A percentile compares a stretch with the other conserved stretches of the same genome.
phyloP scores from a whole-genome alignment of 2,797 vertebrate species.

The Zalophus californianus region DNA sequence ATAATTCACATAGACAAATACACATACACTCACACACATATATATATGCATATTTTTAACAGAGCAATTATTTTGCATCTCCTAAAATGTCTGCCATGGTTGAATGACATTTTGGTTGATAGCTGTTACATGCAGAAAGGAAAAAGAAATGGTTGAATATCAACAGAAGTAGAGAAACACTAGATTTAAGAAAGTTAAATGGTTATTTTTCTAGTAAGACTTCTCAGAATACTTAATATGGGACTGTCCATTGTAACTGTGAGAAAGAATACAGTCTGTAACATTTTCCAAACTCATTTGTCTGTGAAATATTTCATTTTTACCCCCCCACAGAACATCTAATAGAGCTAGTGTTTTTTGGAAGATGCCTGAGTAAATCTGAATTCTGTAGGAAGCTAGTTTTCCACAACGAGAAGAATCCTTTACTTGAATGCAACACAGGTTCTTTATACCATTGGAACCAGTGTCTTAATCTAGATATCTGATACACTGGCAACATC shows the following conservation, averaged over 20 bases:
- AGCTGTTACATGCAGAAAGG: background rate
- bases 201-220: background rate
- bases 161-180: background rate
- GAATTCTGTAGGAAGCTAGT: background rate
- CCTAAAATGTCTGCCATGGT: background rate
- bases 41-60: background rate
- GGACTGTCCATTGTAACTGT: background rate
- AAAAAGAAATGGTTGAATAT: background rate
- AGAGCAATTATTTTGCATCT: background rate
- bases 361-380: background rate
- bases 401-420: background rate
- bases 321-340: accelerated
- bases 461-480: background rate
- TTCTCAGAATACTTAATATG: background rate
- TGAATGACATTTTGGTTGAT: background rate
- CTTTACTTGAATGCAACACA: background rate
- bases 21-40: background rate
- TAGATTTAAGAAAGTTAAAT: background rate
- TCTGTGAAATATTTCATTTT: background rate
- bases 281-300: background rate
- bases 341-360: background rate
- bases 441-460: background rate
- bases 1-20: background rate
- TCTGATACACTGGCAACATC: background rate
- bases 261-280: background rate